phyloP scores from a whole-genome alignment of 2,113 vertebrate species.

The Dromiciops gliroides region DNA sequence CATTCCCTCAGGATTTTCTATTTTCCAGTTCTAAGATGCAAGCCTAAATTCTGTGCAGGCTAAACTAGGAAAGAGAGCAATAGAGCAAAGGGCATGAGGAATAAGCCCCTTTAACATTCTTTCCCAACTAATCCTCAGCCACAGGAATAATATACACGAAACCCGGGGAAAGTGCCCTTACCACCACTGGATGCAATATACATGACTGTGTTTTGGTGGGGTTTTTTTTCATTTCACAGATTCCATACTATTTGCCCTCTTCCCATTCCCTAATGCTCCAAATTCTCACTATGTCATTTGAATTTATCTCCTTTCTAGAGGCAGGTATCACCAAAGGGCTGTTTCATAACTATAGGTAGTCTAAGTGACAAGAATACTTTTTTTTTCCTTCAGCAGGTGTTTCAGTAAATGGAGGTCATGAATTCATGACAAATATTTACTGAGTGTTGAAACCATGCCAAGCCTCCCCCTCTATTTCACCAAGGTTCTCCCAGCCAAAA shows the following conservation, averaged over 20 bases:
- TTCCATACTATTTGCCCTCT: neutral
- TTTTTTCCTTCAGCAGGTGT: neutral
- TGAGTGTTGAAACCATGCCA: neutral
- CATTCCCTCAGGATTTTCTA: neutral
- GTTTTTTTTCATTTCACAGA: neutral
- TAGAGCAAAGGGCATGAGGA: neutral
- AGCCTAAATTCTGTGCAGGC: neutral
- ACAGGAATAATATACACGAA: neutral
- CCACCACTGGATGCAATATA: neutral
- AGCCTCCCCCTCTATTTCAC: neutral
- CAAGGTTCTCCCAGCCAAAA: neutral
- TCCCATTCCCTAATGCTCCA: neutral
- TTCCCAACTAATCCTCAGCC: neutral
- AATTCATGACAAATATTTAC: neutral
- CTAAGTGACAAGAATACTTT: neutral
- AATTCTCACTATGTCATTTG: neutral
- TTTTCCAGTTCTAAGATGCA: neutral
- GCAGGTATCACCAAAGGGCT: neutral
- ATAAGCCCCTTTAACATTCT: neutral
- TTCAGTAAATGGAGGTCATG: neutral
- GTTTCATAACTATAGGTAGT: neutral
- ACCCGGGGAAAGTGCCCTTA: neutral
- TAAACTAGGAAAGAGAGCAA: neutral
- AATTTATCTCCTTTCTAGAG: neutral
- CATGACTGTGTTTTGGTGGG: neutral